Evolutionary conservation across 2,888 invertebrate genomes (phyloP).

Genomic region (Periphyllus acericola): DNA sequence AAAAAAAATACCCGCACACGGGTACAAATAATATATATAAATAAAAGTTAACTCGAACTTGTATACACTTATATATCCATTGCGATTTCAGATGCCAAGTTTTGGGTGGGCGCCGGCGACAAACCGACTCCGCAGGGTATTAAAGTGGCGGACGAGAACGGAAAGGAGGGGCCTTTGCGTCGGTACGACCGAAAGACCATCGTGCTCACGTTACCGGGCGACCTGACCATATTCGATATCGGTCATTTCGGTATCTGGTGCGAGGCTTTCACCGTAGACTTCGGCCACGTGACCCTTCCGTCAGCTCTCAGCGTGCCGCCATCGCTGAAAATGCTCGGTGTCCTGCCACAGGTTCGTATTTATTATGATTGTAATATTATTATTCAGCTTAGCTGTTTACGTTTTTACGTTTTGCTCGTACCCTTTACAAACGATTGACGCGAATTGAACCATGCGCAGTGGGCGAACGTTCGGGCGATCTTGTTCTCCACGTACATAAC

Average conservation of each 20-base stretch:
- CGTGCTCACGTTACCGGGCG: conserved; percentile 87
- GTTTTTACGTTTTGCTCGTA: background rate
- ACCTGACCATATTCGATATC: conserved; percentile 90
- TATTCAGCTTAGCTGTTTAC: background rate
- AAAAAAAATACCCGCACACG: background rate
- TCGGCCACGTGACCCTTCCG: conserved; percentile 85
- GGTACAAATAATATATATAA: background rate
- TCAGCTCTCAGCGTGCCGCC: conserved; percentile 83
- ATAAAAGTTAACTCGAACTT: background rate
- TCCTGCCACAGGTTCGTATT: conserved; percentile 87
- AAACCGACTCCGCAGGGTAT: conserved; percentile 85
- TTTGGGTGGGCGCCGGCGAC: conserved; percentile 88
- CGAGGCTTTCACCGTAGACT: conserved; percentile 91
- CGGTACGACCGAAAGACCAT: conserved; percentile 88
- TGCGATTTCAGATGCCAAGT: conserved; percentile 82
- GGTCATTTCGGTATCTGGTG: conserved; percentile 95
- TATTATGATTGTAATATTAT: background rate
- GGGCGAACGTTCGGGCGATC: background rate
- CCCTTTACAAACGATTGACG: background rate
- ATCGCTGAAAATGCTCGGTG: conserved; percentile 90
- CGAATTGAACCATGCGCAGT: background rate
- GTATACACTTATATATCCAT: background rate
- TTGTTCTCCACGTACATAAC: background rate
- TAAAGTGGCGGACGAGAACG: conserved; percentile 90
- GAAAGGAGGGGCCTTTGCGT: conserved; percentile 81